Base-by-base conservation (phyloP, 2,113 vertebrate genomes). In the Hippoglossus stenolepis region DNA sequence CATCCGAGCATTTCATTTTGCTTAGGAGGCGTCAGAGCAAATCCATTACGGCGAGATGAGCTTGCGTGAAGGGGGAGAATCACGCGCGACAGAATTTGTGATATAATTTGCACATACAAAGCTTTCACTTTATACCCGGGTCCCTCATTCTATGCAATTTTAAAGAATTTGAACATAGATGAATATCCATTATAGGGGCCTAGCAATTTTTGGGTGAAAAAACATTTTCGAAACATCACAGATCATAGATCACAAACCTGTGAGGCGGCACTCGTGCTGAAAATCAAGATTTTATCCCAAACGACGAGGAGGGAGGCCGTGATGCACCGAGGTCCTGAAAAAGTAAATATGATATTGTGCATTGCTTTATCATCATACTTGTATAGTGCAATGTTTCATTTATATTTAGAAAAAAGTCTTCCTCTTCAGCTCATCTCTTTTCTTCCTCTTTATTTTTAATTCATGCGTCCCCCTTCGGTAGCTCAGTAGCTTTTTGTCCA, bases 11-110 rank as follows among this genome's bases (percentile, higher is more conserved):
- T 73, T 83, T 82, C 75, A 61, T 86, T 86, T 91, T 75, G 45
- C 60, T 78, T 86, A 47, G 66, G 77, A 78, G 83, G 77, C 82
- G 82, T 88, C 84, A 77, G 49, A 59, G 83, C 68, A 77, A 86
- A 87, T 73, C 68, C 77, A 90, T 90, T 85, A 83, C 26, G 31
- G 58, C 24, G 26, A 74, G 86, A 88, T 84, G 82, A 88, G 79
- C 62, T 47, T 26, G 45, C 49, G 72, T 79, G 45, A 58, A 73
- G 57, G 70, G 47, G 66, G 7, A 76, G 72, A 80, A 28, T 75
- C 56, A 58, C 2, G 2, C n/a, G 20, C 31, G 51, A 62, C 24
- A 43, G 26, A 61, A 65, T 43, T 47, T 64, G 40, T 57, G 21
- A 63, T 63, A 13, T 68, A 26, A 69, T 65, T 45, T 58, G 63